Evolutionary conservation across 2,888 invertebrate genomes (phyloP).

Genomic region (Spodoptera exigua): DNA sequence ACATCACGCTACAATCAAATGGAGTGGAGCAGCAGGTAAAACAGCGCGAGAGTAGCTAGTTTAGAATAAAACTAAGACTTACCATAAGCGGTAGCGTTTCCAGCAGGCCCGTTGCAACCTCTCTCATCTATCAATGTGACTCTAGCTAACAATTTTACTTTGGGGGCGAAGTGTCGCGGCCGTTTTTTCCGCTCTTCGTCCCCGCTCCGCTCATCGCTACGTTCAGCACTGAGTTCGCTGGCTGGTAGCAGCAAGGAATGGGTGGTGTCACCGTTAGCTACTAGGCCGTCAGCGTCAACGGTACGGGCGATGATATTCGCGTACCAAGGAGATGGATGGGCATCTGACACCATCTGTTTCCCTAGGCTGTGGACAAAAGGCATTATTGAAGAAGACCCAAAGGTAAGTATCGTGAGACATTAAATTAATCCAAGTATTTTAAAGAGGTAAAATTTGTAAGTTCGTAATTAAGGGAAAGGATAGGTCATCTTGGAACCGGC

Average conservation of each 20-base stretch:
- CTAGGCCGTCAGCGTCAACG: slow-evolving; percentile 69
- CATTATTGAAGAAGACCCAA: no score
- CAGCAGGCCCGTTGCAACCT: slow-evolving; percentile 78
- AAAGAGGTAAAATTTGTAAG: no score
- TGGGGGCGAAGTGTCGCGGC: slow-evolving; percentile 59
- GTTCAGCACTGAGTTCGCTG: slow-evolving; percentile 60
- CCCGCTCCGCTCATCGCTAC: slow-evolving; percentile 48
- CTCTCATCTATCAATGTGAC: slow-evolving; percentile 80
- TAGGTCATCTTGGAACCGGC: no score
- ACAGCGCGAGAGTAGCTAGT: no score
- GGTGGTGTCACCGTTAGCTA: slow-evolving; percentile 66
- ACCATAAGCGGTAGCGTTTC: slow-evolving; percentile 82
- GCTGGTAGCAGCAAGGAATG: slow-evolving; percentile 73
- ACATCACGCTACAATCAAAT: no score
- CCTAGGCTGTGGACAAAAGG: slow-evolving; percentile 71
- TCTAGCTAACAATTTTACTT: slow-evolving; percentile 76
- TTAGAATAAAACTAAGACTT: slow-evolving; percentile 38
- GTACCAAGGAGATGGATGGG: slow-evolving; percentile 80
- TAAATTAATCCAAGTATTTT: no score
- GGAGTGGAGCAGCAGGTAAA: no score
- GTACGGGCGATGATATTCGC: slow-evolving; percentile 70
- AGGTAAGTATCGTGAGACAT: no score
- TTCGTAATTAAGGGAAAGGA: no score
- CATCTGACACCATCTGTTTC: slow-evolving; percentile 81
- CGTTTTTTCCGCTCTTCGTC: slow-evolving; percentile 54